Evolutionary conservation across 1,140 invertebrate genomes (phyloP), one percentile per base, ranked within the genome.

Genomic region (Aphaenogaster ashmeadi): DNA sequence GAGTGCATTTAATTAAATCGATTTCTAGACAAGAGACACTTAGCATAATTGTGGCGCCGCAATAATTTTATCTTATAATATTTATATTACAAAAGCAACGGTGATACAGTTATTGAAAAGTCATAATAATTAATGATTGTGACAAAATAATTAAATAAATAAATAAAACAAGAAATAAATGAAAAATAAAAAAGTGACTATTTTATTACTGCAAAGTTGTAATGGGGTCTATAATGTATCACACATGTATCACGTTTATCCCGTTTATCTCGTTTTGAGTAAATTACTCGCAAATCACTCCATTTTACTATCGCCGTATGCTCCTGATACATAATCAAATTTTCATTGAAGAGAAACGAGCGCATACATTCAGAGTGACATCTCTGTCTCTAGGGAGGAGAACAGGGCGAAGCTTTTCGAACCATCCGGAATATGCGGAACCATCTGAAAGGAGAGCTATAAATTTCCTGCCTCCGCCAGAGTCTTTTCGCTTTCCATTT

Each of bases 401-500:
- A 4, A 9, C 41, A 47, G 7, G 52, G 15, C n/a, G 38, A 13
- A 21, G 27, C 54, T 21, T 72, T 41, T n/a, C 41, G 41, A 60
- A 21, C n/a, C 18, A 27, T 0, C 7, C 69, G 27, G 18, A 38
- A 54, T 83, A 33, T 9, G 36, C 79, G 41, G 27, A 44, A 13
- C 27, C 41, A 33, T 41, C n/a, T 41, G 80, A 75, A 84, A 75
- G 41, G 80, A 47, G 69, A 38, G 54, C 41, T 50, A 75, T 75
- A 75, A 84, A 84, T 84, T 84, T 84, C 13, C 69, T 50, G 69
- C 27, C 21, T 36, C 27, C n/a, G n/a, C 21, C 69, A 21, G 66
- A 5, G 69, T 27, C 80, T 75, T 84, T 62, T 27, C 80, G 41
- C 72, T 84, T 75, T 75, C 54, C 50, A 84, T 84, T 84, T 74